A percentile compares a stretch with the other conserved stretches of the same genome.
Evolutionary conservation across 2,797 vertebrate species (phyloP).

Genomic region (Furcifer pardalis): DNA sequence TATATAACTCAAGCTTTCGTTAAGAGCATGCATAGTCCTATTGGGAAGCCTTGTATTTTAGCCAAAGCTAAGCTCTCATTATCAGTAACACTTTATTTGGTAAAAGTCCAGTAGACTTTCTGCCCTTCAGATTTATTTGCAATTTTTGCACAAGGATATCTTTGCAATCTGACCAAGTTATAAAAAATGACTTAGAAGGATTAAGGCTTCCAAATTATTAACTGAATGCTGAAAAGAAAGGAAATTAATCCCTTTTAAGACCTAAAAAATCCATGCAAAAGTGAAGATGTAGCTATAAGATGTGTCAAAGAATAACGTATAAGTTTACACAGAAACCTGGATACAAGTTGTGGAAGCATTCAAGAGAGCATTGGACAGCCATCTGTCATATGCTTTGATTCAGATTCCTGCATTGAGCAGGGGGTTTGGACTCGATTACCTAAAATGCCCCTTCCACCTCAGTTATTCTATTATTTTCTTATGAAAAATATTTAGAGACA

Average conservation of each 20-base stretch:
- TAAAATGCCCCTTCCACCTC: no score
- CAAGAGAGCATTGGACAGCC: no score
- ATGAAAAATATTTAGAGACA: neutral
- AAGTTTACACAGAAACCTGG: neutral
- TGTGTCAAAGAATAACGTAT: no score
- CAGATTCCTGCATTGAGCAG: no score
- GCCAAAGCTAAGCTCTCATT: neutral
- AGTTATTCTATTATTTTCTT: no score
- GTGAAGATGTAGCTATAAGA: no score
- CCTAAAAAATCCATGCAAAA: neutral
- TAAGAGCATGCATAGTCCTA: neutral
- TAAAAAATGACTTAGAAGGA: neutral
- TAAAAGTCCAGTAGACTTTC: neutral
- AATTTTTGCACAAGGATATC: neutral
- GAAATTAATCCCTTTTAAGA: neutral
- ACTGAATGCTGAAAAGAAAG: neutral
- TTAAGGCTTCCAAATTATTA: neutral
- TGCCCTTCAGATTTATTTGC: neutral
- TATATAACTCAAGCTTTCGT: neutral
- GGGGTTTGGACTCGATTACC: no score
- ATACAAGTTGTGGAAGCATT: no score
- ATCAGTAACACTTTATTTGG: neutral
- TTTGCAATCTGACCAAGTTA: neutral
- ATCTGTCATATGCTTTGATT: no score
- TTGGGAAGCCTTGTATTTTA: neutral